Evolutionary conservation across 2,113 vertebrate genomes (phyloP).

Genomic region (Columbina picui): DNA sequence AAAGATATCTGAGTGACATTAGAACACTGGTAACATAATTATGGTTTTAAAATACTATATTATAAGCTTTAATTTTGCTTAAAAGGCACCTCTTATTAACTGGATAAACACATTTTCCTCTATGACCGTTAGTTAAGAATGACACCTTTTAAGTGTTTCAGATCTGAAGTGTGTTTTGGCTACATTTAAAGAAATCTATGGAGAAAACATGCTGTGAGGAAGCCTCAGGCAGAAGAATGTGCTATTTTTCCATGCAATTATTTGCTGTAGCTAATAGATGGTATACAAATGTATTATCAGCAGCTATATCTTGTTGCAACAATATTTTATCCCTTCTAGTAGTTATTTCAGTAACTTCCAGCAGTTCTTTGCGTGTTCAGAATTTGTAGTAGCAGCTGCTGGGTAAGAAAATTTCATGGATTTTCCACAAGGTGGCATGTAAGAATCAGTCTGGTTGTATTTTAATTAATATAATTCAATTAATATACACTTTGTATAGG

Average conservation of each 20-base stretch:
- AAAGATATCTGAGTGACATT: not conserved
- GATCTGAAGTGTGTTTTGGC: not conserved
- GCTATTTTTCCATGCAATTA: not conserved
- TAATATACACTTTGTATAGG: not conserved
- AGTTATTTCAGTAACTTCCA: not conserved
- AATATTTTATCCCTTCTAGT: not conserved
- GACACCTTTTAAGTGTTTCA: not conserved
- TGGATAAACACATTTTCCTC: not conserved
- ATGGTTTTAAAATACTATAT: not conserved
- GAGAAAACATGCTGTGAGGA: not conserved
- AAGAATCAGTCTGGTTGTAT: not conserved
- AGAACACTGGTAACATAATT: not conserved
- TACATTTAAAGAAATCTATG: not conserved
- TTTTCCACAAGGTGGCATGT: slow-evolving; percentile 69
- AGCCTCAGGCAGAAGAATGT: not conserved
- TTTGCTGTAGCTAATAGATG: not conserved
- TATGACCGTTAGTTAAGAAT: not conserved
- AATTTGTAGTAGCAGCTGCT: not conserved
- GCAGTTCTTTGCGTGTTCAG: not conserved
- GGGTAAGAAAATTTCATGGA: not conserved
- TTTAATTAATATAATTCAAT: slow-evolving; percentile 29
- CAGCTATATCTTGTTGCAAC: not conserved
- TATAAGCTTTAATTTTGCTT: not conserved
- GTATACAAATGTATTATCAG: not conserved
- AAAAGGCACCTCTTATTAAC: not conserved